A percentile compares a stretch with the other conserved stretches of the same genome.
These are phyloP conservation scores for Phasianus colchicus DNA, from an alignment of 2,113 vertebrate genomes.

Conservation along the genomic window DNA sequence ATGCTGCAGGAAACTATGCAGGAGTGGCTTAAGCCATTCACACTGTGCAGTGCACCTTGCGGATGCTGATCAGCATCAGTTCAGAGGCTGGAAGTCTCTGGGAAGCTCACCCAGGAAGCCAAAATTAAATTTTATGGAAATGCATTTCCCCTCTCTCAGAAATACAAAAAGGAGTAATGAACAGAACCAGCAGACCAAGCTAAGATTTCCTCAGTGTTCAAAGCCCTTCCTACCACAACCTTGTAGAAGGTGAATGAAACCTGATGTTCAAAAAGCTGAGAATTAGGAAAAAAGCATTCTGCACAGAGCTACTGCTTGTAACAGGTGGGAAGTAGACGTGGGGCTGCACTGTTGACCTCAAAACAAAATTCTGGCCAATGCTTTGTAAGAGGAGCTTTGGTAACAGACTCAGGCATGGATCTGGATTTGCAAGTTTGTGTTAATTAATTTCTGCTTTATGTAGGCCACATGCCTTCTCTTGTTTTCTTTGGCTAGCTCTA, in stretches of 20 bases:
- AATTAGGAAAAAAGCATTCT: background rate
- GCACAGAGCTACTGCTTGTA: background rate
- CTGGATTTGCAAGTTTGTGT: conserved; percentile 18
- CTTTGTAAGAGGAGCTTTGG: background rate
- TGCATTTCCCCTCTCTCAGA: background rate
- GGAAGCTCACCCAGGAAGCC: background rate
- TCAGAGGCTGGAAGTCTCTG: background rate
- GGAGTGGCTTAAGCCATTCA: background rate
- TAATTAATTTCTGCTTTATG: conserved; percentile 18
- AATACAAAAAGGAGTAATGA: conserved; percentile 61
- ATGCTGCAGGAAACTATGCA: background rate
- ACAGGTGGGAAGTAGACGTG: background rate
- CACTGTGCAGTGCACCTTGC: background rate
- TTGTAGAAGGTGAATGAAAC: background rate
- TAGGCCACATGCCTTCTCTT: conserved; percentile 39
- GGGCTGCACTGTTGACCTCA: background rate
- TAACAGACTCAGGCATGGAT: background rate
- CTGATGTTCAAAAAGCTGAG: background rate
- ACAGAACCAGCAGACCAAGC: conserved; percentile 26
- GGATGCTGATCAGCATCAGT: background rate
- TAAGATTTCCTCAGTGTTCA: background rate
- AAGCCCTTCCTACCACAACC: background rate
- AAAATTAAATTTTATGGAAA: background rate
- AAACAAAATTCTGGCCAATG: background rate
- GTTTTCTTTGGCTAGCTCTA: conserved; percentile 40